Percentiles rank a stretch among this genome's conserved stretches.
phyloP scores from a whole-genome alignment of 2,113 vertebrate species.

The Junco hyemalis region DNA sequence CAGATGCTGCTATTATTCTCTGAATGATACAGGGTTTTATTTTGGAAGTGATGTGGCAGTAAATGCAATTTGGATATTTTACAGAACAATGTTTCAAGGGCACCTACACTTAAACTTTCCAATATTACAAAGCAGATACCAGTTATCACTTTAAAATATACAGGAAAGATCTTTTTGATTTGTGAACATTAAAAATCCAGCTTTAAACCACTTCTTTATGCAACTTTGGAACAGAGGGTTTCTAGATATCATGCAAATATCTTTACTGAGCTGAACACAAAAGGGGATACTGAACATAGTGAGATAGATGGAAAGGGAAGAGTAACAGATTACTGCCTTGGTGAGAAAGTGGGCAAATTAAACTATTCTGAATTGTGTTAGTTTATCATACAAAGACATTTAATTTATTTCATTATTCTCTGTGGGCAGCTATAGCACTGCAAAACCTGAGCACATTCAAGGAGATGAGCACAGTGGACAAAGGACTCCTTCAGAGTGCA shows the following conservation, averaged over 20 bases:
- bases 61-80: background rate
- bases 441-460: background rate
- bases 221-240: background rate
- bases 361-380: background rate
- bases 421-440: background rate
- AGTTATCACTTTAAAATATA: background rate
- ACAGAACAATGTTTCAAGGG: background rate
- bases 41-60: background rate
- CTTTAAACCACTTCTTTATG: background rate
- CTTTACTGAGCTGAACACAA: background rate
- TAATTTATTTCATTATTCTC: constrained; percentile 46
- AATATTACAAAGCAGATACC: background rate
- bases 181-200: background rate
- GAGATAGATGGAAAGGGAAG: background rate
- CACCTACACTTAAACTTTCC: background rate
- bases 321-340: background rate
- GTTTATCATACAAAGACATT: constrained; percentile 33
- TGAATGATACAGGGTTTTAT: background rate
- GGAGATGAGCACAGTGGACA: background rate
- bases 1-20: background rate
- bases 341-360: background rate
- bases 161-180: background rate
- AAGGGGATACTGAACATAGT: background rate
- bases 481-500: constrained; percentile 21
- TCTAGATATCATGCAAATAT: background rate